A percentile compares a stretch with the other conserved stretches of the same genome.
Conservation (phyloP, 2,113 vertebrate genomes). For the Anhinga rufa region DNA sequence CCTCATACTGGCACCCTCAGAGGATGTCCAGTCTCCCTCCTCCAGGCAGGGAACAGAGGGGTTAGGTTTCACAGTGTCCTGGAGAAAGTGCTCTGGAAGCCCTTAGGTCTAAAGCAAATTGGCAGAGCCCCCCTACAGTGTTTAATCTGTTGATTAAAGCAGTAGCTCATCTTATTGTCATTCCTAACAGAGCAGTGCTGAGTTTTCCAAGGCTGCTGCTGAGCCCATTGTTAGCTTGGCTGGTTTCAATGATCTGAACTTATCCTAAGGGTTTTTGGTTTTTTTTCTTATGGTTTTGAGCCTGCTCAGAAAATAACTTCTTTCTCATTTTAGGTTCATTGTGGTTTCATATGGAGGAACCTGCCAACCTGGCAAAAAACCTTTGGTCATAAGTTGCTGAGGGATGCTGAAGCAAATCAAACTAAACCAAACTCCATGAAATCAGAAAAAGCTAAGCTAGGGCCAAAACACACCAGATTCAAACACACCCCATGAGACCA, state of each 20-base stretch:
- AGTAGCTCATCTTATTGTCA: conserved; percentile 20
- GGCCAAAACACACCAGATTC: not conserved
- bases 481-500: not conserved
- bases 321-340: not conserved
- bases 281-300: not conserved
- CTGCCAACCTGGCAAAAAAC: not conserved
- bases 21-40: not conserved
- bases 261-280: not conserved
- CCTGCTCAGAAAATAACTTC: not conserved
- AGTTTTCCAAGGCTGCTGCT: not conserved
- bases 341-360: not conserved
- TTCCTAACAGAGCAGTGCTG: not conserved
- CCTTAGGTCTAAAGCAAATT: conserved; percentile 21
- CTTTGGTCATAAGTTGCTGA: not conserved
- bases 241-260: conserved; percentile 7
- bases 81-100: not conserved
- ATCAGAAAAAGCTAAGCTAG: not conserved
- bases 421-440: not conserved
- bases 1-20: not conserved
- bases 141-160: conserved; percentile 48
- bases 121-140: not conserved
- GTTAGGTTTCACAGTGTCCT: not conserved
- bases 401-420: not conserved
- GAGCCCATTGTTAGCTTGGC: not conserved
- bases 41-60: not conserved